Evolutionary conservation across 1,140 invertebrate species (phyloP).

Genomic region (Eurosta solidaginis): DNA sequence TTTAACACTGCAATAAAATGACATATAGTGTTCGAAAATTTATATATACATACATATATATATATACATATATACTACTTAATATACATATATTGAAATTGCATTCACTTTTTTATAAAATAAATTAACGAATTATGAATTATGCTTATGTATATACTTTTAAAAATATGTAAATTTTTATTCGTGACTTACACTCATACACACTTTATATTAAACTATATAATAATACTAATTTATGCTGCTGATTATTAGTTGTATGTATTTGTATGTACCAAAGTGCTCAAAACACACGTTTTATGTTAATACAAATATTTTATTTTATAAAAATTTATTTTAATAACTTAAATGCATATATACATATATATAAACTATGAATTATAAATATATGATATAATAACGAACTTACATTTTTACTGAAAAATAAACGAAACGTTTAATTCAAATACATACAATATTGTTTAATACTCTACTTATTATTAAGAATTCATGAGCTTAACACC

Average conservation of each 20-base stretch:
- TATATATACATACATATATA: slow-evolving; percentile 30
- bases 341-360: too few relatives aligned
- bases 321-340: too few relatives aligned
- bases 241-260: slow-evolving; percentile 3
- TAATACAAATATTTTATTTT: slow-evolving; percentile 12
- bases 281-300: slow-evolving; percentile 19
- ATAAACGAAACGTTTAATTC: slow-evolving; percentile 3
- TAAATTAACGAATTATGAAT: neutral
- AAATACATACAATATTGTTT: neutral
- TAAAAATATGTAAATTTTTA: slow-evolving; percentile 1
- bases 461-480: too few relatives aligned
- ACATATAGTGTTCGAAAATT: slow-evolving; percentile 26
- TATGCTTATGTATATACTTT: neutral
- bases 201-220: neutral
- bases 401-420: slow-evolving; percentile 18
- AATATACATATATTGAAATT: neutral
- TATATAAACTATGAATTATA: neutral
- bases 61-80: slow-evolving; percentile 32
- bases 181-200: neutral
- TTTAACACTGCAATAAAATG: slow-evolving; percentile 10
- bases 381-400: neutral
- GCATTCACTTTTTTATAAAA: neutral
- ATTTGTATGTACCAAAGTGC: slow-evolving; percentile 28
- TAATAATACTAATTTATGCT: slow-evolving; percentile 8
- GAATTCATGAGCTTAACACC: too few relatives aligned